Percentiles rank a stretch among this genome's conserved stretches.
Conservation (phyloP, 2,888 invertebrate genomes). For the Eudasyphora cyanicolor region DNA sequence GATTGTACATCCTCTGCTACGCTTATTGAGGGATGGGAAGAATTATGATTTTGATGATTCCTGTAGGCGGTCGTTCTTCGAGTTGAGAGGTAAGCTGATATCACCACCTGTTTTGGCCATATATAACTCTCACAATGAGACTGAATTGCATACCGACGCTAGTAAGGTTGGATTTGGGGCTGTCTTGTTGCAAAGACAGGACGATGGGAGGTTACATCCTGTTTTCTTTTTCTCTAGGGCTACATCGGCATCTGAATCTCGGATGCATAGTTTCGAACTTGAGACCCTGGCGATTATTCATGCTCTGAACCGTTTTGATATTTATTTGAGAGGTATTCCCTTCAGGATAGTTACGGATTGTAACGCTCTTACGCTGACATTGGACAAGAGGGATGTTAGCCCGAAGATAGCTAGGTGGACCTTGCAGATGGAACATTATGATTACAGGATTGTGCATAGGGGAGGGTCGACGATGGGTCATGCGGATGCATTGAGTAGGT, state of each 20-base stretch:
- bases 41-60: conserved; percentile 23
- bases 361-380: conserved; percentile 47
- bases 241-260: conserved; percentile 5
- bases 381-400: conserved; percentile 44
- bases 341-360: conserved; percentile 54
- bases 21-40: conserved; percentile 26
- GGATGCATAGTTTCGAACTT: conserved; percentile 70
- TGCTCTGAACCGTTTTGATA: conserved; percentile 63
- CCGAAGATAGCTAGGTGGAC: conserved; percentile 74
- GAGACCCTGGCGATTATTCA: conserved; percentile 70
- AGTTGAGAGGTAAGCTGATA: conserved; percentile 31
- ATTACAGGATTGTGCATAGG: conserved; percentile 72
- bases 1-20: conserved; percentile 50
- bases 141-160: conserved; percentile 72
- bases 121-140: conserved; percentile 68
- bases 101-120: conserved; percentile 71
- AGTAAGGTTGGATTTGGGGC: too few species aligned
- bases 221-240: conserved; percentile 54
- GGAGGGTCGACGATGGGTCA: conserved; percentile 69
- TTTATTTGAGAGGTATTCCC: conserved; percentile 43
- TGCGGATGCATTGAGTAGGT: conserved; percentile 27
- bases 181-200: conserved; percentile 39
- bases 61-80: conserved; percentile 23
- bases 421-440: conserved; percentile 72
- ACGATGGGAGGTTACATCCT: conserved; percentile 35